Percentiles rank a stretch among this genome's conserved stretches.
These are phyloP conservation scores for Pica pica DNA, from an alignment of 2,113 vertebrate genomes.

Conservation along the genomic window DNA sequence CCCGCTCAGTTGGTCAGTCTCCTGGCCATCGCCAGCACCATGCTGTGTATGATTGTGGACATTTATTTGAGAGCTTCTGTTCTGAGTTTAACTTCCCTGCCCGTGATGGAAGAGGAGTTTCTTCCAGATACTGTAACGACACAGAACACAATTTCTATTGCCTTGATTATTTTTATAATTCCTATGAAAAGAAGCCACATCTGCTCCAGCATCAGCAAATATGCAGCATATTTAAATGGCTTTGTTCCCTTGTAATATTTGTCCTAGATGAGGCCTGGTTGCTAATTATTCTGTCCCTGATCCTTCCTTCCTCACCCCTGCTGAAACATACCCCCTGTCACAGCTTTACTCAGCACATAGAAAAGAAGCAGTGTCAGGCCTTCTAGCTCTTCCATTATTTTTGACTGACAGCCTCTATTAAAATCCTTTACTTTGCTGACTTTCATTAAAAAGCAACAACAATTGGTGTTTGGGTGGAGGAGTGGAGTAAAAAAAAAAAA, in stretches of 20 bases:
- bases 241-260: neutral
- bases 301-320: neutral
- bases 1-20: rapidly evolving
- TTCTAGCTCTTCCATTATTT: neutral
- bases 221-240: neutral
- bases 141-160: neutral
- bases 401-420: slow-evolving; percentile 22
- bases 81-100: neutral
- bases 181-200: neutral
- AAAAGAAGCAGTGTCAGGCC: neutral
- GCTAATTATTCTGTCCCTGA: neutral
- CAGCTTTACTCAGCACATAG: neutral
- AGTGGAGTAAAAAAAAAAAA: neutral
- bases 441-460: slow-evolving; percentile 3
- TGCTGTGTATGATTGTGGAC: neutral
- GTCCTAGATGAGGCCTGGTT: neutral
- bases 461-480: neutral
- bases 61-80: neutral
- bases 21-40: rapidly evolving
- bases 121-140: neutral
- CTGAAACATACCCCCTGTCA: neutral
- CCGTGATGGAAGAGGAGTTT: neutral
- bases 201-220: neutral
- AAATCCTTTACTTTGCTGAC: neutral
- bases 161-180: neutral